These are phyloP conservation scores for Drosophila truncata DNA, from an alignment of 1,140 invertebrate genomes.

Conservation along the genomic window DNA sequence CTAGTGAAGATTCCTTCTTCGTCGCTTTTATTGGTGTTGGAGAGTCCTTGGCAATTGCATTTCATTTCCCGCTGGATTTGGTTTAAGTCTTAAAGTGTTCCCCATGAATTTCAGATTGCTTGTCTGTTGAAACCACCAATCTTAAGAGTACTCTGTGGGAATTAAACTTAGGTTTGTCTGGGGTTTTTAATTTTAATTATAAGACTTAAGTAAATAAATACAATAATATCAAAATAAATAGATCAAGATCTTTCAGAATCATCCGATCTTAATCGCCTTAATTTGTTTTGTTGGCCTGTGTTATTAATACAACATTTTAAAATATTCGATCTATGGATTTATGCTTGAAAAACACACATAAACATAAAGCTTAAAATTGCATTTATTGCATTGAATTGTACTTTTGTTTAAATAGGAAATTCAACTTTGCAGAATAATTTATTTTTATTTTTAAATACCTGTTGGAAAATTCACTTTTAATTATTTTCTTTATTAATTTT, in stretches of 20 bases:
- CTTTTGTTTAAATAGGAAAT: background rate
- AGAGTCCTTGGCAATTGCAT: slow-evolving; percentile 44
- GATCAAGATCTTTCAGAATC: too few relatives aligned
- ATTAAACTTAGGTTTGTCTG: background rate
- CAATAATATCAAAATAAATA: too few relatives aligned
- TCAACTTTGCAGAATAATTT: background rate
- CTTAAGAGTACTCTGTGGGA: background rate
- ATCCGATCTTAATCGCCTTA: too few relatives aligned
- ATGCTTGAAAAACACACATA: too few relatives aligned
- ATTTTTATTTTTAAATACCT: background rate
- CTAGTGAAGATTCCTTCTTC: slow-evolving; percentile 10
- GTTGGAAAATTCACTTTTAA: background rate
- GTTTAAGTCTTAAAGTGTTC: slow-evolving; percentile 33
- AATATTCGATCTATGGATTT: too few relatives aligned
- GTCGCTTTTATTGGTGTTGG: slow-evolving; percentile 7
- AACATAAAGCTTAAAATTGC: too few relatives aligned
- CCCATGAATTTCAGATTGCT: slow-evolving; percentile 18
- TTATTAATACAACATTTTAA: too few relatives aligned
- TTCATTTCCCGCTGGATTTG: slow-evolving; percentile 38
- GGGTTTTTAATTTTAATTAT: background rate
- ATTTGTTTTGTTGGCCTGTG: too few relatives aligned
- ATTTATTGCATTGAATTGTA: too few relatives aligned
- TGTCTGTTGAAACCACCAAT: slow-evolving; percentile 2
- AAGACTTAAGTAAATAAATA: background rate
- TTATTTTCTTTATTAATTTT: background rate